Evolutionary conservation across 2,113 vertebrate species (phyloP).

Genomic region (Menidia beryllina): DNA sequence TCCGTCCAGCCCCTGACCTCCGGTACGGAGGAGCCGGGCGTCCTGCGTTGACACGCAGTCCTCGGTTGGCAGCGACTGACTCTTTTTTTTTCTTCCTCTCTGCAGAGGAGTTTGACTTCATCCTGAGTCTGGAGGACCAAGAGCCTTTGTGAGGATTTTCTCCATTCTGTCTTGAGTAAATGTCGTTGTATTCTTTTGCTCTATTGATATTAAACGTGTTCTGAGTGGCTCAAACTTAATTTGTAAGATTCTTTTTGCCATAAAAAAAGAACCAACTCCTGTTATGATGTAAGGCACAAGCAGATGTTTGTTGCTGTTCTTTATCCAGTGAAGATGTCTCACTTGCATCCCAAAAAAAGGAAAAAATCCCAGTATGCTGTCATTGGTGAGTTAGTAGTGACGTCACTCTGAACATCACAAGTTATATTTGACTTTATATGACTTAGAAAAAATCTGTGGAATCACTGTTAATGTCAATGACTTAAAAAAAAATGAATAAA

Average conservation of each 20-base stretch:
- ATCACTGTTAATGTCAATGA: too few species aligned
- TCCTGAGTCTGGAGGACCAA: slow-evolving; percentile 89
- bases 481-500: too few species aligned
- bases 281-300: too few species aligned
- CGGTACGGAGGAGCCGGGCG: slow-evolving; percentile 72
- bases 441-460: too few species aligned
- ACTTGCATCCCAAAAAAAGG: too few species aligned
- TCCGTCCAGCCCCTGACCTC: slow-evolving; percentile 91
- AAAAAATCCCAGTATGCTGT: too few species aligned
- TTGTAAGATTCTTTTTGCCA: not conserved
- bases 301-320: too few species aligned
- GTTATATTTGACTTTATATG: too few species aligned
- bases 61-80: not conserved
- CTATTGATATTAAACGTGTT: slow-evolving; percentile 18
- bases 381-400: too few species aligned
- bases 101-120: slow-evolving; percentile 93
- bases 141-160: slow-evolving; percentile 73
- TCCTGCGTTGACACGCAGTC: not conserved
- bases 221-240: not conserved
- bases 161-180: not conserved
- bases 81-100: slow-evolving; percentile 49
- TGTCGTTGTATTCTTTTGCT: not conserved
- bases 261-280: not conserved
- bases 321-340: too few species aligned
- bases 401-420: too few species aligned